Evolutionary conservation across 92 coral and sea anemone genomes (phyloP).

Genomic region (Porites divaricata): DNA sequence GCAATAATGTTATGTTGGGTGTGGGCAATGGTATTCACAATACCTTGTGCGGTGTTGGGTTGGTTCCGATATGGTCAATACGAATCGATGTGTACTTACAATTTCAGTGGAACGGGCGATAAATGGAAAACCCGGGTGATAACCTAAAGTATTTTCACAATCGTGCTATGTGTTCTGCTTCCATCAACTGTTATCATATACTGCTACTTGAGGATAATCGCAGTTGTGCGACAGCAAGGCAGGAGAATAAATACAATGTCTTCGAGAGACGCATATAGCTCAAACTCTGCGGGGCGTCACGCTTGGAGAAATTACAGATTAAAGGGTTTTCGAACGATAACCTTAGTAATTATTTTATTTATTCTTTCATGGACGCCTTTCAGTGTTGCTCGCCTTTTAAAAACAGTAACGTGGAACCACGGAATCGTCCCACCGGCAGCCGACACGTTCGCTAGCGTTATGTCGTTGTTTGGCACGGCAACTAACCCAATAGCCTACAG

Average conservation of each 20-base stretch:
- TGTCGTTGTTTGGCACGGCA: conserved; percentile 67
- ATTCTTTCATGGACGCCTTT: conserved; percentile 76
- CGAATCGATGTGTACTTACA: conserved; percentile 70
- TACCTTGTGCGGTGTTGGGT: conserved; percentile 59
- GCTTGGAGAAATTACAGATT: conserved; percentile 43
- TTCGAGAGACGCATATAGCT: not conserved
- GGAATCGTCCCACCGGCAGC: conserved; percentile 54
- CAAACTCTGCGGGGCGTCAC: conserved; percentile 1
- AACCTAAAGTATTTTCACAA: conserved; percentile 53
- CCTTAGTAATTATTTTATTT: conserved; percentile 45
- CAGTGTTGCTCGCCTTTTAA: conserved; percentile 61
- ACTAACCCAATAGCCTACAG: conserved; percentile 67
- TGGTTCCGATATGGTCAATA: conserved; percentile 67
- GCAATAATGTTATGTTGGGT: conserved; percentile 49
- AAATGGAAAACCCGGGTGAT: conserved; percentile 68
- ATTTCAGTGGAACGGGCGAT: conserved; percentile 66
- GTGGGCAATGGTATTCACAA: conserved; percentile 65
- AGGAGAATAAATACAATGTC: conserved; percentile 32
- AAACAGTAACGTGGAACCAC: conserved; percentile 64
- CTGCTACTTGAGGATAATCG: conserved; percentile 60
- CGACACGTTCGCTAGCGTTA: conserved; percentile 71
- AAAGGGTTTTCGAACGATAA: conserved; percentile 70
- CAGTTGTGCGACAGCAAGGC: conserved; percentile 54
- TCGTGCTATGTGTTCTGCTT: conserved; percentile 45
- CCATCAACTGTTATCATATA: conserved; percentile 59